Percentiles rank a stretch among this genome's conserved stretches.
These are phyloP conservation scores for Oligia strigilis DNA, from an alignment of 2,888 invertebrate genomes.

Conservation along the genomic window DNA sequence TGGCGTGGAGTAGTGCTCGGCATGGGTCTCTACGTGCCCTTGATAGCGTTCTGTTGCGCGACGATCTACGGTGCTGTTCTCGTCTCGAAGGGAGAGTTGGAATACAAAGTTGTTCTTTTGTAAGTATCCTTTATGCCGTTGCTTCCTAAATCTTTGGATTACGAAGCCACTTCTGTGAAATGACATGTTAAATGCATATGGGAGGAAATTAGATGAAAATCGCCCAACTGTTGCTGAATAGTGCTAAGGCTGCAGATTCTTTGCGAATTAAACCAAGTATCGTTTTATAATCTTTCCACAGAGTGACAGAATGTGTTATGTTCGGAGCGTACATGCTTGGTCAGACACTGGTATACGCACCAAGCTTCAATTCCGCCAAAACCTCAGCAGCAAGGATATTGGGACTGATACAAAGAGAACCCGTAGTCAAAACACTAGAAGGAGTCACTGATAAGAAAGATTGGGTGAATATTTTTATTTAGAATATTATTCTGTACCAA, in stretches of 20 bases:
- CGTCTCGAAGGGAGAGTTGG: conserved; percentile 91
- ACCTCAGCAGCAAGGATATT: conserved; percentile 81
- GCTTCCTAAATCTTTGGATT: background rate
- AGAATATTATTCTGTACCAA: background rate
- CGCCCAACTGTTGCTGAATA: background rate
- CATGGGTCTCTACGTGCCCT: conserved; percentile 92
- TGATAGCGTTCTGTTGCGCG: conserved; percentile 92
- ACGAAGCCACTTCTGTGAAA: background rate
- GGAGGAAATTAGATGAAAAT: background rate
- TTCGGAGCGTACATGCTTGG: conserved; percentile 95
- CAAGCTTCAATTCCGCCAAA: conserved; percentile 93
- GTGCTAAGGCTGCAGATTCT: background rate
- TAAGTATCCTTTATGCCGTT: conserved; percentile 75
- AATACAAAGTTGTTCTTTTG: conserved; percentile 92
- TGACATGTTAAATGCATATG: background rate
- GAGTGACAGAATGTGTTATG: conserved; percentile 93
- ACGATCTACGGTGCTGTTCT: conserved; percentile 93
- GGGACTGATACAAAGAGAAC: conserved; percentile 77
- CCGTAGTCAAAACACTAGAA: conserved; percentile 77
- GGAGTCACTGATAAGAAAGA: conserved; percentile 78
- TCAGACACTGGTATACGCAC: conserved; percentile 93
- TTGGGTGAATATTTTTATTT: conserved; percentile 74
- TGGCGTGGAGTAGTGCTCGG: conserved; percentile 93
- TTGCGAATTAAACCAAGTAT: background rate
- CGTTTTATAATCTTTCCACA: conserved; percentile 67